These are phyloP conservation scores for Euzetes globulus DNA, from an alignment of 2,888 invertebrate genomes.

Conservation along the genomic window DNA sequence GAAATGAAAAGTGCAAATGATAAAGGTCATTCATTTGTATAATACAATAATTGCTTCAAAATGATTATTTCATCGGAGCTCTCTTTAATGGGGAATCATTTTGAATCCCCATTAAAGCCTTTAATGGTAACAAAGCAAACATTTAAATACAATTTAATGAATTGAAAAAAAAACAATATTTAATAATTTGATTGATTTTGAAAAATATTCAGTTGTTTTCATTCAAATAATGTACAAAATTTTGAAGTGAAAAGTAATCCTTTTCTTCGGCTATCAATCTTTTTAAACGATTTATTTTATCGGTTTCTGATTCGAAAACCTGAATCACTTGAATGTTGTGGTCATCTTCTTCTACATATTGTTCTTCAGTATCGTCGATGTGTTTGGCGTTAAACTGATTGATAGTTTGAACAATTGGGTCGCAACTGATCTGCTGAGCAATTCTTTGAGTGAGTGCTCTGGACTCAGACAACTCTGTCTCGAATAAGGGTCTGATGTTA, in stretches of 20 bases:
- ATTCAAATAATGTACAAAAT: neutral
- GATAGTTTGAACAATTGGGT: neutral
- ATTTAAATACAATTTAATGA: neutral
- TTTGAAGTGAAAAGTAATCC: constrained; percentile 1
- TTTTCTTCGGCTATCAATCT: neutral
- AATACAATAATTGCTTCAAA: too few relatives aligned
- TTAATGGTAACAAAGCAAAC: too few relatives aligned
- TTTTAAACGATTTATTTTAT: constrained; percentile 17
- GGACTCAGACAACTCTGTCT: neutral
- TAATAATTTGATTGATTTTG: too few relatives aligned
- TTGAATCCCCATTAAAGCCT: too few relatives aligned
- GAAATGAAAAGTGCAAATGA: too few relatives aligned
- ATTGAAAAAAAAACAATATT: neutral
- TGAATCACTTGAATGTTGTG: neutral
- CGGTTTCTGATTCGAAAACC: neutral
- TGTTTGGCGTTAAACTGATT: neutral
- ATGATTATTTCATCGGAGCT: too few relatives aligned
- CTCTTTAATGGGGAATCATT: too few relatives aligned
- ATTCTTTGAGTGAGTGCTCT: neutral
- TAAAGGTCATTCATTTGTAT: too few relatives aligned
- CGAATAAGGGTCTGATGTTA: neutral
- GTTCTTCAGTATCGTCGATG: neutral
- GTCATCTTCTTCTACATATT: neutral
- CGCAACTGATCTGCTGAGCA: neutral
- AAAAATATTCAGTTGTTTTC: too few relatives aligned